Evolutionary conservation across 2,888 invertebrate species (phyloP), one percentile per base, ranked within the genome.

Genomic region (Leptinotarsa juncta): DNA sequence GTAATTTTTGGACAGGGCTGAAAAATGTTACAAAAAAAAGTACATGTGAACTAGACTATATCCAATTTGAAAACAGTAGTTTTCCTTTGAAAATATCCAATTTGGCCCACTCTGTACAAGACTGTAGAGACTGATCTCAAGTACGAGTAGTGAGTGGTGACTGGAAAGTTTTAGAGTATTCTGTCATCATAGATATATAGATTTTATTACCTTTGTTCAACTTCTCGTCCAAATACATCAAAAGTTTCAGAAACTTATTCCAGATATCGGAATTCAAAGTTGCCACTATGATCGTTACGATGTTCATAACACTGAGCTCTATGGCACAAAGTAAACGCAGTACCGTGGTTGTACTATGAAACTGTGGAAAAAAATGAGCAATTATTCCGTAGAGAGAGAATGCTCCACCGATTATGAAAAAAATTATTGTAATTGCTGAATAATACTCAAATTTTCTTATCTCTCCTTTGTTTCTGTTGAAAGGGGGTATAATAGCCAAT

Each of bases 171-270:
- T 42, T 10, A 42, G 42, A 42, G 42, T 42, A 53, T 10, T 53
- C 10, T 53, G 7, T 12, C n/a, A 53, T 7, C 3, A 53, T 18
- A 12, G 53, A 53, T 53, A 53, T 42, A 12, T 53, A 18, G 23
- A 60, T 4, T 3, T 23, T 5, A 23, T 60, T 60, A 60, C 60
- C 60, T 50, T 77, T 65, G 26, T 72, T 76, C 55, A 79, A 57
- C 53, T 76, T 79, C 32, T 70, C 50, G 23, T 79, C 79, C 10
- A 77, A 72, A 57, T 70, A 69, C 23, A 26, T 66, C n/a, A 79
- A 73, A 12, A 76, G 50, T 16, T 74, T 70, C 16, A 79, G n/a
- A 68, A 79, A 79, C 12, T 51, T 74, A 26, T 74, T 76, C 79
- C 79, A 79, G 3, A 72, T 77, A 2, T 74, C 65, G 16, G 26